A percentile compares a stretch with the other conserved stretches of the same genome.
These are phyloP conservation scores for Exocentrus adspersus DNA, from an alignment of 2,888 invertebrate species.

Conservation along the genomic window DNA sequence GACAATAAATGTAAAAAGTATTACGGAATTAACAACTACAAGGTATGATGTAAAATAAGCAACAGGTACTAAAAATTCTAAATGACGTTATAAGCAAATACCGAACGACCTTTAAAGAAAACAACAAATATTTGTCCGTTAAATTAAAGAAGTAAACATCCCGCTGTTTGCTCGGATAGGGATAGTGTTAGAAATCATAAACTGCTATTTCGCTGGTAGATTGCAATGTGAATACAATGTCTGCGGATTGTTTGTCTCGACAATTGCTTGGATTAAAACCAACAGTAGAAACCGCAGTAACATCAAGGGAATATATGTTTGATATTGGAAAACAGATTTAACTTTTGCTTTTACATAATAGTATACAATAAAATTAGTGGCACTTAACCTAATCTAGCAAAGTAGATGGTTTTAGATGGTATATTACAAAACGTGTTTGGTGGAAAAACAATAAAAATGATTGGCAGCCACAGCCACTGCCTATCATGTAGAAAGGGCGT, in stretches of 20 bases:
- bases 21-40: conserved; percentile 3
- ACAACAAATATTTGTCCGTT: conserved; percentile 21
- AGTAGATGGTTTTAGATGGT: no score
- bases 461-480: no score
- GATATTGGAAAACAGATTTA: no score
- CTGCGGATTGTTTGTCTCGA: background rate
- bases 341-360: no score
- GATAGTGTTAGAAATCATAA: conserved; percentile 14
- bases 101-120: conserved; percentile 22
- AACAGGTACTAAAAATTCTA: conserved; percentile 14
- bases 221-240: background rate
- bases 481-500: no score
- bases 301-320: no score
- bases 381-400: no score
- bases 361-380: no score
- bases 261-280: no score
- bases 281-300: no score
- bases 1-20: conserved; percentile 10
- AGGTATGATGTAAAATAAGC: conserved; percentile 4
- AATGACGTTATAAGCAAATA: conserved; percentile 24
- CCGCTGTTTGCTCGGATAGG: conserved; percentile 7
- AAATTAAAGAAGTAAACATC: conserved; percentile 20
- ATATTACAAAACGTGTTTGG: no score
- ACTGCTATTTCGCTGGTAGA: background rate
- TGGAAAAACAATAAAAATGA: no score